Evolutionary conservation across 2,113 vertebrate species (phyloP).

Genomic region (Sphyrna mokarran): DNA sequence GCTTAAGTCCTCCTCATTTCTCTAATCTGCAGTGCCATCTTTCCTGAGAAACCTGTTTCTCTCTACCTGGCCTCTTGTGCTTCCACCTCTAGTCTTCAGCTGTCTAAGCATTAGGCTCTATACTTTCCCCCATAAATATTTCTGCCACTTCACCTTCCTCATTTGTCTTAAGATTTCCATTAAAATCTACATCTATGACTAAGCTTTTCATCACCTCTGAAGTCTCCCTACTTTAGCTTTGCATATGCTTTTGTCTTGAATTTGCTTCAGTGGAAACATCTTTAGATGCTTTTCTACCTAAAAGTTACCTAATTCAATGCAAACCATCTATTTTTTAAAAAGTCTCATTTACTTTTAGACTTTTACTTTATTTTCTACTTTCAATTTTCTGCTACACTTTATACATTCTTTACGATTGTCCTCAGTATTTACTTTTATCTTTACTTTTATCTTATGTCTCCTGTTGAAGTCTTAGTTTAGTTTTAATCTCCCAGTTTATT

Average conservation of each 20-base stretch:
- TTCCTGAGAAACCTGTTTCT: not conserved
- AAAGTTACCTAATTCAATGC: not conserved
- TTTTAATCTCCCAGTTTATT: not conserved
- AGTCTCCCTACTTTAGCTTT: not conserved
- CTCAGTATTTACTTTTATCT: not conserved
- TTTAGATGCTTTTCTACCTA: not conserved
- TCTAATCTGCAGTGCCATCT: not conserved
- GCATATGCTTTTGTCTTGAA: not conserved
- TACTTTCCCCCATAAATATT: not conserved
- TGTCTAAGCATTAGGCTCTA: not conserved
- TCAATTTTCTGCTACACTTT: not conserved
- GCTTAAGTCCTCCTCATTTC: not conserved
- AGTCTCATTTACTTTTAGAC: not conserved
- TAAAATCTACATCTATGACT: constrained; percentile 5
- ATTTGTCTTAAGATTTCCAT: not conserved
- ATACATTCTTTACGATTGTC: not conserved
- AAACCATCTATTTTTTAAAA: not conserved
- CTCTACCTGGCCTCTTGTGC: not conserved
- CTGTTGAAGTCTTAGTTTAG: not conserved
- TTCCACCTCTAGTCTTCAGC: not conserved
- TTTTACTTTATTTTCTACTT: not conserved
- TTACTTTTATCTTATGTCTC: not conserved
- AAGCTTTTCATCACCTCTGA: not conserved
- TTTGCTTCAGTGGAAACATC: not conserved
- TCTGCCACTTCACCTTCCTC: not conserved